A percentile compares a stretch with the other conserved stretches of the same genome.
Evolutionary conservation across 2,888 invertebrate species (phyloP).

Genomic region (Orthosia cruda): DNA sequence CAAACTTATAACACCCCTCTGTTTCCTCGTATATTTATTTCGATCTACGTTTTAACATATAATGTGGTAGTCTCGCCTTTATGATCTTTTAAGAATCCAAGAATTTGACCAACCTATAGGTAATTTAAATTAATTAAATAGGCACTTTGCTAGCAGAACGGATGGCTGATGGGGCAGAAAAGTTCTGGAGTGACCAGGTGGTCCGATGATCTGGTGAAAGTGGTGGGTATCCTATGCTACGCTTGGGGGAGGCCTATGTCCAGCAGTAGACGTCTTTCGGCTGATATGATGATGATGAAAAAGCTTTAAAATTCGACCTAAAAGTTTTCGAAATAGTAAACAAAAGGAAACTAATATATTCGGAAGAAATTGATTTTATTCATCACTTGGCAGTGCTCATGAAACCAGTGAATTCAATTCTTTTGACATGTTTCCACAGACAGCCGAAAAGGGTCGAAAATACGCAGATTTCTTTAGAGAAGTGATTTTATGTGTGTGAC

Average conservation of each 20-base stretch:
- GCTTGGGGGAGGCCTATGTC: too few species aligned
- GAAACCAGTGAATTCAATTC: conserved; percentile 71
- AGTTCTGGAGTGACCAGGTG: too few species aligned
- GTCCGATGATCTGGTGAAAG: too few species aligned
- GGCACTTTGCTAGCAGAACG: too few species aligned
- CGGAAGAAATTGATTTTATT: conserved; percentile 63
- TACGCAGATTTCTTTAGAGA: conserved; percentile 27
- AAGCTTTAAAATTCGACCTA: conserved; percentile 7
- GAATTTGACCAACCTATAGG: background rate
- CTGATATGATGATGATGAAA: too few species aligned
- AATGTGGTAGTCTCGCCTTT: background rate
- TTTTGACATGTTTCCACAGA: conserved; percentile 57
- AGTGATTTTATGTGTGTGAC: conserved; percentile 45
- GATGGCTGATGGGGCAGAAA: too few species aligned
- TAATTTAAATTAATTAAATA: conserved; percentile 15
- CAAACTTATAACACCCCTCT: too few species aligned
- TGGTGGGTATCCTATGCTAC: too few species aligned
- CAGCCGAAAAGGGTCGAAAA: conserved; percentile 22
- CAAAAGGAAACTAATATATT: conserved; percentile 55
- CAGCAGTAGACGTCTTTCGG: too few species aligned
- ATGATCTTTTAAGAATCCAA: background rate
- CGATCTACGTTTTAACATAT: too few species aligned
- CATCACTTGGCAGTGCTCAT: conserved; percentile 54
- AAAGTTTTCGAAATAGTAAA: conserved; percentile 44
- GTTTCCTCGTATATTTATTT: too few species aligned